A percentile compares a stretch with the other conserved stretches of the same genome.
Evolutionary conservation across 2,113 vertebrate species (phyloP).

Genomic region (Bufo bufo): DNA sequence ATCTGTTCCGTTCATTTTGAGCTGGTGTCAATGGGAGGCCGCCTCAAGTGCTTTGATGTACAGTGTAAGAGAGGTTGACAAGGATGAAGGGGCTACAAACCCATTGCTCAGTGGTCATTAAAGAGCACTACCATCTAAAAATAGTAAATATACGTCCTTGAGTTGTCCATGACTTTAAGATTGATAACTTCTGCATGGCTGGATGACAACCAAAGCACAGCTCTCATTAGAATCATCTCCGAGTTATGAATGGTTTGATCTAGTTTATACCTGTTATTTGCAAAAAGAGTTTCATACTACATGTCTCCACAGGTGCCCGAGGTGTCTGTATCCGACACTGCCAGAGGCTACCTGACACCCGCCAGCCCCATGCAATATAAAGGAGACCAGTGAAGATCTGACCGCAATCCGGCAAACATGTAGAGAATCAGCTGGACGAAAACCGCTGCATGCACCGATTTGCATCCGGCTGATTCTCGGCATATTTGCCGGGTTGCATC

Average conservation of each 20-base stretch:
- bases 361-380: too few relatives aligned
- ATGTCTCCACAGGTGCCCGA: too few relatives aligned
- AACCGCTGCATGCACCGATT: too few relatives aligned
- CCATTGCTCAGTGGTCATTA: slow-evolving; percentile 67
- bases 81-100: slow-evolving; percentile 55
- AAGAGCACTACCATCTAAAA: slow-evolving; percentile 35
- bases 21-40: too few relatives aligned
- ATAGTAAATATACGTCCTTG: neutral
- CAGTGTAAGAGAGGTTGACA: neutral
- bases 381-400: too few relatives aligned
- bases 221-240: neutral
- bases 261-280: too few relatives aligned
- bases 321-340: too few relatives aligned
- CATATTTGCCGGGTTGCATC: too few relatives aligned
- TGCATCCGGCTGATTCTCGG: too few relatives aligned
- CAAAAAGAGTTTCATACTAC: neutral
- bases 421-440: too few relatives aligned
- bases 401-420: too few relatives aligned
- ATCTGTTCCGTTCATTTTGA: neutral
- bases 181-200: neutral
- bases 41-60: neutral
- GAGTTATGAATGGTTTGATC: neutral
- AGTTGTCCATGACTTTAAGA: neutral
- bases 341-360: too few relatives aligned
- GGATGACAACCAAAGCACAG: neutral